These are phyloP conservation scores for Chiridota heheva DNA, from an alignment of 35 echinoderm and acorn worm species.

Conservation along the genomic window DNA sequence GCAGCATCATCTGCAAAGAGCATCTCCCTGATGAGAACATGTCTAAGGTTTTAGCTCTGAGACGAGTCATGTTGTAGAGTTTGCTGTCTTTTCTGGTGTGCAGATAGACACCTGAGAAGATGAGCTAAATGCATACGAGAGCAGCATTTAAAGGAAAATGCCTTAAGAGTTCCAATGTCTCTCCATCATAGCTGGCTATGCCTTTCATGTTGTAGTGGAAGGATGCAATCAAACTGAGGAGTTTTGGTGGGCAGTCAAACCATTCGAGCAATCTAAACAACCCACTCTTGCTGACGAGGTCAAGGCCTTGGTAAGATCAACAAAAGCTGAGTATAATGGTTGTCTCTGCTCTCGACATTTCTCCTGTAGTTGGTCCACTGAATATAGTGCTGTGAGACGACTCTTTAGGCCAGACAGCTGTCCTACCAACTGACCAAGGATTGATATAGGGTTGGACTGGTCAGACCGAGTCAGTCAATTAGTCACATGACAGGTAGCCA, in stretches of 20 bases:
- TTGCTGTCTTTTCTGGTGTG: slow-evolving; percentile 5
- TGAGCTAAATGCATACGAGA: not conserved
- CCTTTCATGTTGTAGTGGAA: not conserved
- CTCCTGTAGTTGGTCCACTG: slow-evolving; percentile 17
- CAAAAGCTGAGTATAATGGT: slow-evolving; percentile 18
- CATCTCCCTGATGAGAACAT: slow-evolving; percentile 22
- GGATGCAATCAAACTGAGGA: not conserved
- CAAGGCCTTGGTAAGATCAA: slow-evolving; percentile 22
- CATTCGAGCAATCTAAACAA: slow-evolving; percentile 7
- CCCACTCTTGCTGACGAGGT: slow-evolving; percentile 21
- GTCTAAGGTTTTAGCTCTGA: not conserved
- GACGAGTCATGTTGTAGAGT: not conserved
- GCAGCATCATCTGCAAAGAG: slow-evolving; percentile 45
- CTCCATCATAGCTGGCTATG: not conserved
- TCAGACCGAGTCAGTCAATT: no score
- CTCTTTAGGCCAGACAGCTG: no score
- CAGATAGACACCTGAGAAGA: slow-evolving; percentile 12
- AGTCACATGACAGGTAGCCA: no score
- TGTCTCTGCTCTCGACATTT: slow-evolving; percentile 4
- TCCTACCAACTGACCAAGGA: no score
- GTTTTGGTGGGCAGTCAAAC: not conserved
- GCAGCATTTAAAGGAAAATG: slow-evolving; percentile 2
- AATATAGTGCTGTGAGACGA: no score
- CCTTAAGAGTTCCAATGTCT: not conserved
- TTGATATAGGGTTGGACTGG: no score